A percentile compares a stretch with the other conserved stretches of the same genome.
phyloP scores from a whole-genome alignment of 2,888 invertebrate species.

The Lepidochitona cinerea region DNA sequence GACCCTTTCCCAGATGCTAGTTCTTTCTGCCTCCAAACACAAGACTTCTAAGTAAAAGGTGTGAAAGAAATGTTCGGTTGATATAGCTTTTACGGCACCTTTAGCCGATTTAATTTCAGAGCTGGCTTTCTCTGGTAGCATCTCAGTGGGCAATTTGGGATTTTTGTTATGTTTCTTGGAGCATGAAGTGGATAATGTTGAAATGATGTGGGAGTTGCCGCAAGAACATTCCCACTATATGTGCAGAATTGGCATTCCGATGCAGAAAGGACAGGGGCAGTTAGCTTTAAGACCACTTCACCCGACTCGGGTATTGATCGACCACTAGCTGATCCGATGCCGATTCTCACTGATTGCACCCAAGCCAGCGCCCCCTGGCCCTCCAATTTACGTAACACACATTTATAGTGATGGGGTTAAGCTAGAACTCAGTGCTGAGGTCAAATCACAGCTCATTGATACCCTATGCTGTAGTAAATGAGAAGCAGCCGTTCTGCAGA shows the following conservation, averaged over 20 bases:
- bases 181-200: background rate
- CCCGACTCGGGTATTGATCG: background rate
- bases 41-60: background rate
- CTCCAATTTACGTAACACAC: conserved; percentile 7
- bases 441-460: background rate
- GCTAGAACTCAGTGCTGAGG: background rate
- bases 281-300: background rate
- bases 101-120: background rate
- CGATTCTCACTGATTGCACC: background rate
- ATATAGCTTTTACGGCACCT: background rate
- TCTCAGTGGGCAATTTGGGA: conserved; percentile 3
- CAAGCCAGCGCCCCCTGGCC: background rate
- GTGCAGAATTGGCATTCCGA: background rate
- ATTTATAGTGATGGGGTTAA: background rate
- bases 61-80: background rate
- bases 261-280: background rate
- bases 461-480: background rate
- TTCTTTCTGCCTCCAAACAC: background rate
- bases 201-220: background rate
- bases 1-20: background rate
- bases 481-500: no score
- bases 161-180: background rate
- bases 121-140: background rate
- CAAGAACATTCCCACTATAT: no score
- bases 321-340: background rate